phyloP scores from a whole-genome alignment of 30 jellyfish, hydroid and myxozoan genomes.

The Haliclystus octoradiatus region DNA sequence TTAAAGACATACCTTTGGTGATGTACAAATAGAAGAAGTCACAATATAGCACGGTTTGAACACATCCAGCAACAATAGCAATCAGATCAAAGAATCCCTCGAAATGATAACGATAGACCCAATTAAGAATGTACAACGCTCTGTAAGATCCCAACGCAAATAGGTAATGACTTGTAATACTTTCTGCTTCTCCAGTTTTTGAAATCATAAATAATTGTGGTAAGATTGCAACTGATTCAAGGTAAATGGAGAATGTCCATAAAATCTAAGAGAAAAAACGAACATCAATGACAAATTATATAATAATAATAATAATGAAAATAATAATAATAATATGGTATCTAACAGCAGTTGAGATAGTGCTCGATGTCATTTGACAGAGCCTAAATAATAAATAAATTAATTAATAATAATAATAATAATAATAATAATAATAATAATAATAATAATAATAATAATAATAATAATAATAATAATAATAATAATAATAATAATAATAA shows the following conservation, averaged over 20 bases:
- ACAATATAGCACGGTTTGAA: constrained; percentile 88
- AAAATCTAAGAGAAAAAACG: constrained; percentile 40
- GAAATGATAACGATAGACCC: constrained; percentile 87
- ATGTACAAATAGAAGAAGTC: constrained; percentile 95
- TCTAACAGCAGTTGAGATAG: no score
- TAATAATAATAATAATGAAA: no score
- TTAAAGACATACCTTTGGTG: constrained; percentile 72
- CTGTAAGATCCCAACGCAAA: constrained; percentile 98
- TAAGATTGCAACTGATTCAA: constrained; percentile 97
- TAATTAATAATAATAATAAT: no score
- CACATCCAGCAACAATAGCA: constrained; percentile 98
- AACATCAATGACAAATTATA: no score
- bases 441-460: no score
- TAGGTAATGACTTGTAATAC: constrained; percentile 92
- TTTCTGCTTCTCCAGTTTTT: constrained; percentile 98
- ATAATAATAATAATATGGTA: no score
- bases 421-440: no score
- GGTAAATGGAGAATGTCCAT: constrained; percentile 94
- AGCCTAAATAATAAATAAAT: no score
- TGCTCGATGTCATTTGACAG: no score
- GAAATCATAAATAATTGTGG: constrained; percentile 96
- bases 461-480: no score
- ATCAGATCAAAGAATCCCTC: constrained; percentile 91
- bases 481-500: no score
- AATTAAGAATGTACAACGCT: constrained; percentile 78